Evolutionary conservation across 2,113 vertebrate genomes (phyloP), one percentile per base, ranked within the genome.

Genomic region (Toxotes jaculatrix): DNA sequence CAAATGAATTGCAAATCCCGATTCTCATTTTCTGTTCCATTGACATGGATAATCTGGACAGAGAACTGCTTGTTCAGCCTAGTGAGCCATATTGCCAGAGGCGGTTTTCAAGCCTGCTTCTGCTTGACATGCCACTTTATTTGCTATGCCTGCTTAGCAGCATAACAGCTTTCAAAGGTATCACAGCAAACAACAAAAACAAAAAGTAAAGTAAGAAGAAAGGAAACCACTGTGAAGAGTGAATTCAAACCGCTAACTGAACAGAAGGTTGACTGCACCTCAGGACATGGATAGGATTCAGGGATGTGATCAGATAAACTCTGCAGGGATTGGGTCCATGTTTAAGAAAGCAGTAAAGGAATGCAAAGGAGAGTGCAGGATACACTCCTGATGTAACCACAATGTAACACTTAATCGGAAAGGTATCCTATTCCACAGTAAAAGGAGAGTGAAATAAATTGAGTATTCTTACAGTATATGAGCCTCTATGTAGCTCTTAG

Each of bases 41-140:
- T 88, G 80, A 88, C 81, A 87, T 77, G 75, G 80, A 87, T 90
- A 89, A 90, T 87, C 81, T 80, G 70, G 69, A 75, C 82, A 4
- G 7, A 23, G 42, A 84, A 74, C 82, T 67, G 83, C 85, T 88
- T 87, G 82, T 86, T 85, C 90, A 88, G 80, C 68, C 74, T 47
- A 43, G 42, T 87, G 89, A 88, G 71, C 77, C 79, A 27, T 53
- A 40, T 60, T 69, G 81, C 85, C 79, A 42, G 73, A 77, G 71
- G 81, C 64, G 42, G 23, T 77, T 89, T 43, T 86, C 69, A 70
- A 74, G 80, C 71, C 75, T 80, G 82, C 77, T 86, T 83, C 79
- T 91, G 83, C 87, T 86, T 84, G 77, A 90, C 85, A 80, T 64
- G 65, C 53, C 83, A 72, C 70, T 89, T 80, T 86, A 78, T 85